Base-by-base conservation (phyloP, 2,113 vertebrate species). In the Gallinago media region DNA sequence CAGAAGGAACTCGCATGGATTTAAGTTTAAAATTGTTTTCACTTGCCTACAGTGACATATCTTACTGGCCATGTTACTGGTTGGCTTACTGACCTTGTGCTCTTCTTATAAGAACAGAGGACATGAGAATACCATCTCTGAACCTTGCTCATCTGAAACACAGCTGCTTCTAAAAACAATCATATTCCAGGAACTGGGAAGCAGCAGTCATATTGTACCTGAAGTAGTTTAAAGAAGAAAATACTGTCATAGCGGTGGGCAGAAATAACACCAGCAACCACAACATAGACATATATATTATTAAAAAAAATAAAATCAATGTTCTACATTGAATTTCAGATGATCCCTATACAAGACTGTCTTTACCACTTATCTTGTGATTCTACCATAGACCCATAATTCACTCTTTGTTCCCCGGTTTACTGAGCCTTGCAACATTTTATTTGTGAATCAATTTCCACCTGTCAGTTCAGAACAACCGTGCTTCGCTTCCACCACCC, bases 361-460 rank as follows among this genome's bases (percentile, higher is more conserved):
- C 82, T 85, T 96, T 82, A 94, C 47, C 50, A 55, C 68, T 92
- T 86, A 77, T 21, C 67, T 86, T 74, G 42, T 87, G 77, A 91
- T 89, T 94, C 87, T 85, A 34, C 61, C 26, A 50, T 50, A 95
- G 87, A 74, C n/a, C 38, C 20, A 89, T 67, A 91, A 93, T 66
- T 94, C 77, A 81, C 36, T 91, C 1, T 67, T 79, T 63, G 13
- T 71, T 89, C 68, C 34, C 61, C 0, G 0, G 55, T 94, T 92
- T 81, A 92, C 68, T 71, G 56, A 94, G 77, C 42, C 65, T 71
- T 87, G 52, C 32, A 81, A 89, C 42, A 50, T 74, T 95, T 89
- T 81, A 91, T 92, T 91, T 91, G 38, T 71, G 79, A 86, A 84
- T 94, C 95, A 70, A 44, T 94, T 95, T 85, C 85, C 26, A 50